Base-by-base conservation (phyloP, 2,888 invertebrate species). In the Ptychoptera contaminata region DNA sequence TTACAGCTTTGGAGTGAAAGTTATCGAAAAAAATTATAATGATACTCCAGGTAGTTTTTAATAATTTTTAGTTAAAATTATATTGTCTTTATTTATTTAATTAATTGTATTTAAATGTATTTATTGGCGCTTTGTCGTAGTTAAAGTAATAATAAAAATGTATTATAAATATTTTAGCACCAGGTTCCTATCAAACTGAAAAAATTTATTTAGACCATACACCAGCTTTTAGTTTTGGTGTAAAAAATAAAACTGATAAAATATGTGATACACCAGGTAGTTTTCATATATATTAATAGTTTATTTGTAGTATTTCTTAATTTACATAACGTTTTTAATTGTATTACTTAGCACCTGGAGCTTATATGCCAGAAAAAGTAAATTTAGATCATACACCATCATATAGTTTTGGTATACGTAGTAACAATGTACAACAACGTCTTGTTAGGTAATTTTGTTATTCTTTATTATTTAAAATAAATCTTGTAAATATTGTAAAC, bases 1-100 rank as follows among this genome's bases (percentile, higher is more conserved):
- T 49, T 79, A 67, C 55, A 70, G 71, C 40, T 73, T 82, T 50
- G 72, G 73, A 37, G 62, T 71, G 2, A 74, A 70, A 57, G 67
- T 69, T 9, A 61, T 73, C 48, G 65, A 69, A 49, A 72, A 73
- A 43, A 75, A 72, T 52, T 63, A 73, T 51, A 77, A 73, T 59
- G 70, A 75, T 49, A 77, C 76, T 44, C 82, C 82, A 63, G 23
- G 23, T 23, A 23, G 23, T 23, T 23, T 23, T 23, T 23, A 23
- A 23, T 23, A n/a, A n/a, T n/a, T n/a, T n/a, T n/a, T n/a, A n/a
- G n/a, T n/a, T n/a, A n/a, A n/a, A n/a, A n/a, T n/a, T n/a, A n/a
- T n/a, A n/a, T n/a, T n/a, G n/a, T n/a, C n/a, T n/a, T n/a, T n/a
- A n/a, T n/a, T n/a, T n/a, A n/a, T n/a, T n/a, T n/a, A n/a, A n/a